phyloP scores from a whole-genome alignment of 2,113 vertebrate genomes.

The Phylloscopus trochiloides region DNA sequence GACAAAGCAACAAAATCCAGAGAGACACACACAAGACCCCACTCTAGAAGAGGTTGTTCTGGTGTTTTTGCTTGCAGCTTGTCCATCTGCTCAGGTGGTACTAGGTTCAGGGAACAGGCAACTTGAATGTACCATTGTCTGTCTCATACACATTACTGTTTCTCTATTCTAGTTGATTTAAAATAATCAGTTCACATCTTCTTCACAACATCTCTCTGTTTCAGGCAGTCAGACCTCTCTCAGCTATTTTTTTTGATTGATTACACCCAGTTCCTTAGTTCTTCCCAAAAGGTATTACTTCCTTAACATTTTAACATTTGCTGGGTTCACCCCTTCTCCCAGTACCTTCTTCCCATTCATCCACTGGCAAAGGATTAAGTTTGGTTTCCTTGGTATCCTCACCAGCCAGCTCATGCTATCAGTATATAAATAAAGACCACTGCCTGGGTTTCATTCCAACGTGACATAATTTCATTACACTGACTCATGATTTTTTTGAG shows the following conservation, averaged over 20 bases:
- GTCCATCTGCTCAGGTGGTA: not conserved
- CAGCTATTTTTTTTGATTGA: not conserved
- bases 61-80: not conserved
- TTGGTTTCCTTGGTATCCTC: not conserved
- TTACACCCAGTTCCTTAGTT: not conserved
- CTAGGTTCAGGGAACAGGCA: not conserved
- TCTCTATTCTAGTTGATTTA: not conserved
- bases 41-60: not conserved
- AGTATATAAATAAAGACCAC: not conserved
- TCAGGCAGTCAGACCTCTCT: not conserved
- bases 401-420: not conserved
- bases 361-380: not conserved
- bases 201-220: not conserved
- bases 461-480: not conserved
- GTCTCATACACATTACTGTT: not conserved
- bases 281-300: not conserved
- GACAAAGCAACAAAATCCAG: not conserved
- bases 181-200: not conserved
- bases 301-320: not conserved
- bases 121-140: not conserved
- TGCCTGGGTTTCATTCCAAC: not conserved
- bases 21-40: not conserved
- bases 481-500: not conserved
- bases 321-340: too few species aligned
- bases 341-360: not conserved